Percentiles rank a stretch among this genome's conserved stretches.
phyloP scores from a whole-genome alignment of 2,888 invertebrate species.

The Salpingus planirostris region DNA sequence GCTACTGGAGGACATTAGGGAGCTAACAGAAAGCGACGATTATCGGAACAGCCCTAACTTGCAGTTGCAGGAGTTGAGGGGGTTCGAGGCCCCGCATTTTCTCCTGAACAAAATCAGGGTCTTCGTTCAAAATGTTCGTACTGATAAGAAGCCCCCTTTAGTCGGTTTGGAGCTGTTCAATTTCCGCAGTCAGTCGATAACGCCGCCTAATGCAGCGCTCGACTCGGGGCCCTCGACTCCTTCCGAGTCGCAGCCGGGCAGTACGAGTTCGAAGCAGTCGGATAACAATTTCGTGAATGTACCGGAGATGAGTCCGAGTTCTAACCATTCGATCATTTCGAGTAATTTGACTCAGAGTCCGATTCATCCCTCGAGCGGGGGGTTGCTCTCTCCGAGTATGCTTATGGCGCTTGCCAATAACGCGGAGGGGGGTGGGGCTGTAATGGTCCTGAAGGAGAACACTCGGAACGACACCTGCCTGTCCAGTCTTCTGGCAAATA shows the following conservation, averaged over 20 bases:
- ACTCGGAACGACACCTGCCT: slow-evolving; percentile 26
- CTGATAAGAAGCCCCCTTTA: slow-evolving; percentile 32
- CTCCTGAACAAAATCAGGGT: slow-evolving; percentile 65
- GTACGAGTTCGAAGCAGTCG: slow-evolving; percentile 22
- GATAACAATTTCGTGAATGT: slow-evolving; percentile 36
- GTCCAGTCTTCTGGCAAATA: slow-evolving; percentile 32
- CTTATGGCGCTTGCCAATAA: slow-evolving; percentile 13
- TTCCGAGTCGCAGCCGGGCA: slow-evolving; percentile 33
- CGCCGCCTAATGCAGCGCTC: slow-evolving; percentile 34
- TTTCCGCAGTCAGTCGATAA: slow-evolving; percentile 34
- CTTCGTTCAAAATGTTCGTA: slow-evolving; percentile 48
- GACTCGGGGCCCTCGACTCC: slow-evolving; percentile 40
- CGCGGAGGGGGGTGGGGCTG: slow-evolving; percentile 15
- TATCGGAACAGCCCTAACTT: slow-evolving; percentile 57
- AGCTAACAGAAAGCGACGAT: slow-evolving; percentile 63
- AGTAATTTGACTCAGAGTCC: slow-evolving; percentile 31
- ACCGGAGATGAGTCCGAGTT: slow-evolving; percentile 39
- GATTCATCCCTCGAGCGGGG: slow-evolving; percentile 24
- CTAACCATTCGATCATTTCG: slow-evolving; percentile 39
- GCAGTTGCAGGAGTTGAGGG: slow-evolving; percentile 58
- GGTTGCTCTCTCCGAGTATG: slow-evolving; percentile 28
- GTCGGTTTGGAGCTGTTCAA: slow-evolving; percentile 32
- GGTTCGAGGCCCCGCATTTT: slow-evolving; percentile 67
- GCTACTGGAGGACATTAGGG: slow-evolving; percentile 68
- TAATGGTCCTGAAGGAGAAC: slow-evolving; percentile 26